Evolutionary conservation across 2,797 vertebrate genomes (phyloP), one percentile per base, ranked within the genome.

Genomic region (Trematomus bernacchii): DNA sequence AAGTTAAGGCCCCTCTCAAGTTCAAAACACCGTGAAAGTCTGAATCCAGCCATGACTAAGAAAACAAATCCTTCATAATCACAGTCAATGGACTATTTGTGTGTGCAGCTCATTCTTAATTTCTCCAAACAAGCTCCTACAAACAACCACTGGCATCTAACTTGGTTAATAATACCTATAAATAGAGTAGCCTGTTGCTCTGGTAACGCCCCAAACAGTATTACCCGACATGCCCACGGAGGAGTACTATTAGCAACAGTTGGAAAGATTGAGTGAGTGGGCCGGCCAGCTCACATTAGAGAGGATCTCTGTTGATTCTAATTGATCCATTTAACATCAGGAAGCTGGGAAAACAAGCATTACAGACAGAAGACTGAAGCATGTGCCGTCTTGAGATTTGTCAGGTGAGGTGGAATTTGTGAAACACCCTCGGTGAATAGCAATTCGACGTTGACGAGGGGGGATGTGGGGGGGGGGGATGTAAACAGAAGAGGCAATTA

Each of bases 291-390:
- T 82, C 81, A 78, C 81, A 82, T 77, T 79, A 86, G 71, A 18
- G 55, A 85, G 82, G 87, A 85, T 88, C 83, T 84, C 66, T 71
- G 74, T 66, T 77, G 83, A 72, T 70, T 84, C 66, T 84, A 85
- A 89, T 82, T 89, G 83, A 90, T 91, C 87, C 60, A 42, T 85
- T 89, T 86, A 87, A 85, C 80, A 79, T 76, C 63, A 67, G 68
- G 73, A 73, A 52, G 73, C 5, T 52, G 18, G 57, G 18, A 54
- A 68, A 63, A 70, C 64, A 44, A 63, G 73, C 46, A 10, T 54
- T 33, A 30, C 60, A 66, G 66, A 74, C 44, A 51, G 21, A 48
- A 64, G 48, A 57, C 51, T 40, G 19, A 30, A 79, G 53, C 4
- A 51, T 68, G 60, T 67, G 47, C 21, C 68, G 65, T 71, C 55